These are phyloP conservation scores for Falco punctatus DNA, from an alignment of 2,113 vertebrate genomes.

Conservation along the genomic window DNA sequence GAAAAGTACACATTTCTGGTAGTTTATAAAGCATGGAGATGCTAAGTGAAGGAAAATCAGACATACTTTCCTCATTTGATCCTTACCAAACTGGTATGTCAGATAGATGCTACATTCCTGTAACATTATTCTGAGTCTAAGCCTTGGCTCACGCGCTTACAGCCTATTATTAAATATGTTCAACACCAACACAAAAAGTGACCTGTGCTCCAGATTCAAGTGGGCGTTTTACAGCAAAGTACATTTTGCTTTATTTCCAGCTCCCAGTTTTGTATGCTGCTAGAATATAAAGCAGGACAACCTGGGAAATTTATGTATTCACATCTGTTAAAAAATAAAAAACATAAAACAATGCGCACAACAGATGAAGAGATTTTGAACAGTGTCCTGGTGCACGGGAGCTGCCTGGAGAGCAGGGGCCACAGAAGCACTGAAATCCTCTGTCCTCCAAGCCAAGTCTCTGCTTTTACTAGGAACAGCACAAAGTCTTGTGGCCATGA, in stretches of 20 bases:
- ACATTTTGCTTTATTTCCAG: background rate
- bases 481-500: background rate
- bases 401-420: background rate
- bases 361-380: background rate
- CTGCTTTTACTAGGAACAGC: background rate
- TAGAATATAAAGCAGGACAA: background rate
- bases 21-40: background rate
- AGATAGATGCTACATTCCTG: background rate
- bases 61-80: background rate
- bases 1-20: background rate
- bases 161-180: background rate
- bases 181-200: background rate
- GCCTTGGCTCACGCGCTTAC: rapidly evolving
- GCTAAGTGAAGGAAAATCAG: background rate
- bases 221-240: background rate
- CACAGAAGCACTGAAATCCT: background rate
- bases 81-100: background rate
- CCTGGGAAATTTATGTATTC: background rate
- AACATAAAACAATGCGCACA: background rate
- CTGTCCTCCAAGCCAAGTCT: background rate
- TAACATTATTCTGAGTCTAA: rapidly evolving
- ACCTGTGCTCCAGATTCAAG: background rate
- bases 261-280: background rate
- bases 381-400: background rate
- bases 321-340: background rate